Conservation (phyloP, 2,888 invertebrate species). For the Zaprionus lineosus region DNA sequence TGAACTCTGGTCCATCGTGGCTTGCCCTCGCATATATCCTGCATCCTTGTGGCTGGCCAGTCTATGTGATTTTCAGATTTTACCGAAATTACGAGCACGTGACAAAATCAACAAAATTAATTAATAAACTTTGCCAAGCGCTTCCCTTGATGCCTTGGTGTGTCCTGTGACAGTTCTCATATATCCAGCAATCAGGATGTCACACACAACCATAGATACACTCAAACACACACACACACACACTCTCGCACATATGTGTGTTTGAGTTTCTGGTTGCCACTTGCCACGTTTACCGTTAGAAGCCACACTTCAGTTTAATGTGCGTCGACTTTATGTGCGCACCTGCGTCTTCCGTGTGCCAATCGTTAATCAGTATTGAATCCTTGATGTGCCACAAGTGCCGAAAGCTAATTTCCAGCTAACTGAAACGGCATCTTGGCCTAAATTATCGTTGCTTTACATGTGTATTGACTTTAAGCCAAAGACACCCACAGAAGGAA, state of each 20-base stretch:
- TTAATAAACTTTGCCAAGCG: slow-evolving; percentile 75
- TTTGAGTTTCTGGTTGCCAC: slow-evolving; percentile 13
- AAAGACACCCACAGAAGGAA: too few species aligned
- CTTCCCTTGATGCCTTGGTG: slow-evolving; percentile 67
- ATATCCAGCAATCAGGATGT: slow-evolving; percentile 43
- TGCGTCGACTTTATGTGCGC: slow-evolving; percentile 2
- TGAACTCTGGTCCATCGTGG: slow-evolving; percentile 9
- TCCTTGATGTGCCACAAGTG: slow-evolving; percentile 33
- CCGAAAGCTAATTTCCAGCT: slow-evolving; percentile 36
- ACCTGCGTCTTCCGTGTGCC: slow-evolving; percentile 1
- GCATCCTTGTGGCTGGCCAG: slow-evolving; percentile 7
- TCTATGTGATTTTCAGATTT: slow-evolving; percentile 67
- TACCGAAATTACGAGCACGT: slow-evolving; percentile 69
- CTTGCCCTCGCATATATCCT: background rate
- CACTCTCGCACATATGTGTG: background rate
- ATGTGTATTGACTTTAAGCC: too few species aligned
- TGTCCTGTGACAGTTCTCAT: slow-evolving; percentile 69
- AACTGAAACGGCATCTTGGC: slow-evolving; percentile 3
- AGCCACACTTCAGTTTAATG: slow-evolving; percentile 22
- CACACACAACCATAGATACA: too few species aligned
- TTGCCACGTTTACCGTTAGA: slow-evolving; percentile 12
- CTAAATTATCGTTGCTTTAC: slow-evolving; percentile 17
- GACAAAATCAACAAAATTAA: slow-evolving; percentile 78
- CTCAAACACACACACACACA: slow-evolving; percentile 1
- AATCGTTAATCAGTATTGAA: slow-evolving; percentile 55